phyloP scores from a whole-genome alignment of 2,797 vertebrate genomes.

The Limnodromus scolopaceus region DNA sequence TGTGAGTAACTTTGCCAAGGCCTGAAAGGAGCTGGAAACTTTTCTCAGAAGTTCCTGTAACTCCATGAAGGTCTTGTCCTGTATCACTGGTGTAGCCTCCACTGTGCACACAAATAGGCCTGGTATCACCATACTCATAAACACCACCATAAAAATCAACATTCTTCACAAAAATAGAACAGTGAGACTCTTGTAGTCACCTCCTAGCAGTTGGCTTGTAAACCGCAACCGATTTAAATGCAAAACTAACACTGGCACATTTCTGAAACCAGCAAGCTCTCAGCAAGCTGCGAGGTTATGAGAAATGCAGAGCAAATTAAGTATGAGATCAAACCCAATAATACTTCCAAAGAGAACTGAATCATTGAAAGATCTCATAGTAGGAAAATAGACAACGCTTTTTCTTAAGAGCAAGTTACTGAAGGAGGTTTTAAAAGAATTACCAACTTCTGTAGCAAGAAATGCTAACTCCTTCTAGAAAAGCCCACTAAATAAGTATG shows the following conservation, averaged over 20 bases:
- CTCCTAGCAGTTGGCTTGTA: background rate
- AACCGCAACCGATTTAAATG: background rate
- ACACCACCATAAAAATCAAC: background rate
- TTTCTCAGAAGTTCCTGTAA: background rate
- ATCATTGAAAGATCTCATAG: background rate
- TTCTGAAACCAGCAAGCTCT: background rate
- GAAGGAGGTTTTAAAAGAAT: background rate
- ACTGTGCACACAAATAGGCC: background rate
- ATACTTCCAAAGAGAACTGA: slow-evolving; percentile 20
- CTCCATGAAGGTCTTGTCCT: background rate
- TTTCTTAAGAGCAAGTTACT: background rate
- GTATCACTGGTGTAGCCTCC: background rate
- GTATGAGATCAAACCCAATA: slow-evolving; percentile 24
- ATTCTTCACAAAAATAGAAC: background rate
- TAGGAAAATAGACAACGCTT: background rate
- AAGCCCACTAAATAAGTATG: background rate
- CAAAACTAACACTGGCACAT: slow-evolving; percentile 1
- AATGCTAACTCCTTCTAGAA: background rate
- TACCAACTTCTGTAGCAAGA: background rate
- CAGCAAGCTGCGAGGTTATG: background rate
- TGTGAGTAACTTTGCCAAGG: background rate
- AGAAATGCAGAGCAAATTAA: slow-evolving; percentile 22
- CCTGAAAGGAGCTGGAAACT: slow-evolving; percentile 10
- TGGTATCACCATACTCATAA: background rate
- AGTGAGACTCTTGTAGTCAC: background rate